These are phyloP conservation scores for Menidia beryllina DNA, from an alignment of 2,113 vertebrate genomes.

Conservation along the genomic window DNA sequence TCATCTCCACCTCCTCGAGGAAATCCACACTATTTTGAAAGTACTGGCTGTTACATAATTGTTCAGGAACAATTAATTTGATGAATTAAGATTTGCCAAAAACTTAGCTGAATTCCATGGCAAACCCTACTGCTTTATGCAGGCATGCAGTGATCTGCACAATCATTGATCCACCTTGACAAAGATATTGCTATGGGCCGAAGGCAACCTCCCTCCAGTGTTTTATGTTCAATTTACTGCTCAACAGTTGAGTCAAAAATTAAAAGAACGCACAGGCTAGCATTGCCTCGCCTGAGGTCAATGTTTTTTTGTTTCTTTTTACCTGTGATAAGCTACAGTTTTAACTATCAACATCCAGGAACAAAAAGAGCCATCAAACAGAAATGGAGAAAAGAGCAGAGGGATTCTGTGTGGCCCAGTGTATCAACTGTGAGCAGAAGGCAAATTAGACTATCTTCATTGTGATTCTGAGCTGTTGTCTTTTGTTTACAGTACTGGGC, in stretches of 20 bases:
- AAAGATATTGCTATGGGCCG: constrained; percentile 6
- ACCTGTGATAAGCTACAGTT: constrained; percentile 16
- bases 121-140: background rate
- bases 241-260: constrained; percentile 12
- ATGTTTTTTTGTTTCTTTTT: constrained; percentile 29
- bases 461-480: constrained; percentile 69
- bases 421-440: constrained; percentile 65
- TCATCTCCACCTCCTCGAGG: too few species aligned
- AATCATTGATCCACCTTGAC: constrained; percentile 6
- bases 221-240: background rate
- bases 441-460: constrained; percentile 69
- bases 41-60: too few species aligned
- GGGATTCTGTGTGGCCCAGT: constrained; percentile 34
- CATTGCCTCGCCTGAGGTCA: constrained; percentile 15
- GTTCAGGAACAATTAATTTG: background rate
- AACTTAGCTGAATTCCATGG: background rate
- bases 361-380: constrained; percentile 16
- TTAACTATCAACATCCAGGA: background rate
- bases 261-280: constrained; percentile 21
- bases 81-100: constrained; percentile 3
- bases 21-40: too few species aligned
- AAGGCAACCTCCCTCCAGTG: background rate
- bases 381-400: constrained; percentile 22
- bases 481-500: constrained; percentile 53
- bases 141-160: constrained; percentile 1